A percentile compares a stretch with the other conserved stretches of the same genome.
Conservation (phyloP, 2,113 vertebrate species). For the Lucifuga dentata region DNA sequence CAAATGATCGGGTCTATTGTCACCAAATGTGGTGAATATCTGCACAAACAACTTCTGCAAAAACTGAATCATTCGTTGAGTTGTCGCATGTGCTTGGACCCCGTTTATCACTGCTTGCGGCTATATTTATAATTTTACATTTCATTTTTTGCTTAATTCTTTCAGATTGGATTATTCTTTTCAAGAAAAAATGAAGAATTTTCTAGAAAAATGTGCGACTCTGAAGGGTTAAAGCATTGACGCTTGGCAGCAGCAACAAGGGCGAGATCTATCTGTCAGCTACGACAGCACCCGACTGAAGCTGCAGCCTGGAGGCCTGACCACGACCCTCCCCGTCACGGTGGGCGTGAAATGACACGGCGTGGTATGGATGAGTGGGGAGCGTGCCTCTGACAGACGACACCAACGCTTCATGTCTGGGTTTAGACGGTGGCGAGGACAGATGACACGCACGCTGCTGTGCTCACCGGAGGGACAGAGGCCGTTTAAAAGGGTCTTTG, state of each 20-base stretch:
- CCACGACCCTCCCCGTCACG: slow-evolving; percentile 53
- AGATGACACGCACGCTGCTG: slow-evolving; percentile 73
- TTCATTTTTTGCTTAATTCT: no score
- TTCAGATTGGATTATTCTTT: no score
- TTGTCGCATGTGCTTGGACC: no score
- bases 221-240: not conserved
- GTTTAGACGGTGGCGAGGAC: slow-evolving; percentile 54
- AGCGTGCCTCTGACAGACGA: slow-evolving; percentile 53
- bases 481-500: slow-evolving; percentile 47
- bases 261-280: slow-evolving; percentile 61
- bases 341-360: slow-evolving; percentile 64
- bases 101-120: no score
- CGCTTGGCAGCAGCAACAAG: not conserved
- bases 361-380: slow-evolving; percentile 33
- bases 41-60: no score
- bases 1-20: no score
- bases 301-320: slow-evolving; percentile 36
- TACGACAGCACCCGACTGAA: slow-evolving; percentile 59
- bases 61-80: no score
- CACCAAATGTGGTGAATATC: no score
- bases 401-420: slow-evolving; percentile 35
- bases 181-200: no score
- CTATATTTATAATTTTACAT: no score
- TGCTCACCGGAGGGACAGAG: slow-evolving; percentile 46
- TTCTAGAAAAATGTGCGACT: no score